Evolutionary conservation across 1,140 invertebrate genomes (phyloP), one percentile per base, ranked within the genome.

Genomic region (Zaprionus davidi): DNA sequence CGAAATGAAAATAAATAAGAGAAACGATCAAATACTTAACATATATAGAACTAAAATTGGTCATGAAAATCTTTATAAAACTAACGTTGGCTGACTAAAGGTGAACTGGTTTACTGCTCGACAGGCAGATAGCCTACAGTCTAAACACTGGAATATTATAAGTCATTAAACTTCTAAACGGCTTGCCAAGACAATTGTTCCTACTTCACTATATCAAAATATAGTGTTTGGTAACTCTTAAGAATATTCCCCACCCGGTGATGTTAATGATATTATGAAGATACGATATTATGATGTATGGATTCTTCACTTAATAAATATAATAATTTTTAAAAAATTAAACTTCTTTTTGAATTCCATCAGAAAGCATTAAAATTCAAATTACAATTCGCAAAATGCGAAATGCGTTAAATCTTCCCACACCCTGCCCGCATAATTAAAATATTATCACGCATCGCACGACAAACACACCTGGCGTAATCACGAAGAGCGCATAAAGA

Each of bases 381-480:
- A 53, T 64, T 24, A 24, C 5, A 64, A 36, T 64, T 46, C 38
- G 41, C n/a, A 2, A 17, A 17, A 46, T 13, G 9, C 9, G 38
- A 41, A 41, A 38, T 36, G 57, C 22, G 11, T 49, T 26, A 22
- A 56, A 55, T 59, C 20, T 22, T 15, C 13, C 9, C 59, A 31
- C 34, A 38, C 41, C 12, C 2, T 17, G 28, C 41, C 71, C 56
- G 71, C 77, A 70, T 71, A 87, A 87, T 87, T 88, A 83, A 81
- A 83, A 80, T 88, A 67, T 88, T 80, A 78, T 86, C 73, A 80
- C 67, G 73, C 82, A 53, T 20, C 15, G 31, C 22, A 71, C 44
- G 53, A 62, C 65, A 44, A 68, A 78, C 84, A 74, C 84, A 88
- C 84, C 84, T 88, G 85, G 51, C 56, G 46, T 41, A 49, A 49